Base-by-base conservation (phyloP, 2,797 vertebrate species). In the Urophycis tenuis region DNA sequence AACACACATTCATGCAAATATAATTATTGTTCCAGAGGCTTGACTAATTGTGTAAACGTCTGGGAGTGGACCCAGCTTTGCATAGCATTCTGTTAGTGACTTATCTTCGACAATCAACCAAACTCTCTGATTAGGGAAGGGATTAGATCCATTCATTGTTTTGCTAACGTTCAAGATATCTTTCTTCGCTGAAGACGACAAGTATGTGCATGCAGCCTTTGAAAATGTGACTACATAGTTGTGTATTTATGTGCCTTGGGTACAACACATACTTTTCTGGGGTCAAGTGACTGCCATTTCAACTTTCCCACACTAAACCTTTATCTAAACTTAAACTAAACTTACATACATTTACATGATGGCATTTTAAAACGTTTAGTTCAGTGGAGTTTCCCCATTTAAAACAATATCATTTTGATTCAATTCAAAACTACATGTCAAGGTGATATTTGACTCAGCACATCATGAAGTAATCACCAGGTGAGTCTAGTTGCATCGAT, bases 1-100 rank as follows among this genome's bases (percentile, higher is more conserved):
- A 53, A 73, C 32, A 70, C 73, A 45, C 75, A 53, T 74, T 75
- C 78, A 79, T 69, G 34, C 67, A 77, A 78, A 81, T 78, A 81
- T 82, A 87, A 85, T 87, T 84, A 88, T 86, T 86, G 85, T 79
- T 83, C 84, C 84, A 85, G 84, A 88, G 86, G 89, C 88, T 85
- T 89, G 87, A 89, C 88, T 88, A 86, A 85, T 90, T 90, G 89
- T 92, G 88, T 87, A 60, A 85, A 78, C 87, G 78, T 86, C 86
- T 82, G 79, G 82, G 85, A 88, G 78, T 83, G 84, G 87, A 88
- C 88, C 86, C 74, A 36, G 71, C 80, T 84, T 78, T 73, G 83
- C 73, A 31, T 81, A 78, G 78, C 60, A 76, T 75, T 86, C 81
- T 84, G 81, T 88, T 85, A 84, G 80, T 79, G 79, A 81, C 75